phyloP scores from a whole-genome alignment of 2,113 vertebrate genomes.

The Gavialis gangeticus region DNA sequence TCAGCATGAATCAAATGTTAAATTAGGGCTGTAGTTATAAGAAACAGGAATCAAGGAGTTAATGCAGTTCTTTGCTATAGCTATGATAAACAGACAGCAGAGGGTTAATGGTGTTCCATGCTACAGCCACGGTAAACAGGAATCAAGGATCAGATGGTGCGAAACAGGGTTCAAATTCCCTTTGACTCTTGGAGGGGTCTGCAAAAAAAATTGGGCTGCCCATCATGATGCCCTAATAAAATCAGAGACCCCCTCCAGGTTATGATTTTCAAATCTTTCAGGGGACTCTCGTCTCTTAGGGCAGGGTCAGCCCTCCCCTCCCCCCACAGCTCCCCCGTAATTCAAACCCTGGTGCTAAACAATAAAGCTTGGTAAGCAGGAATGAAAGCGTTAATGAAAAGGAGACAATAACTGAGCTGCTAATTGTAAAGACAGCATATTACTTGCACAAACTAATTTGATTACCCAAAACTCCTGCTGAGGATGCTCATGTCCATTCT shows the following conservation, averaged over 20 bases:
- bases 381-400: conserved; percentile 34
- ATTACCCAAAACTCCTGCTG: conserved; percentile 47
- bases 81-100: fast-evolving
- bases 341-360: not conserved
- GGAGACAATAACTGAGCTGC: not conserved
- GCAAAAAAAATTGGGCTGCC: too few species aligned
- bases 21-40: too few species aligned
- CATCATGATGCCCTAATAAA: too few species aligned
- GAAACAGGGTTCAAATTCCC: too few species aligned
- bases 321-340: not conserved
- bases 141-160: not conserved
- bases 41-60: conserved; percentile 20
- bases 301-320: not conserved
- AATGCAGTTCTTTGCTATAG: not conserved
- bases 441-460: conserved; percentile 47
- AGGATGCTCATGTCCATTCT: conserved; percentile 49
- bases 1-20: too few species aligned
- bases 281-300: too few species aligned
- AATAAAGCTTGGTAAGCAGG: not conserved
- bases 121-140: not conserved
- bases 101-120: not conserved
- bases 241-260: too few species aligned
- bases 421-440: conserved; percentile 37
- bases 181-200: too few species aligned
- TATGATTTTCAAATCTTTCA: too few species aligned